Evolutionary conservation across 1,140 invertebrate genomes (phyloP), one percentile per base, ranked within the genome.

Genomic region (Lanistes nyassanus): DNA sequence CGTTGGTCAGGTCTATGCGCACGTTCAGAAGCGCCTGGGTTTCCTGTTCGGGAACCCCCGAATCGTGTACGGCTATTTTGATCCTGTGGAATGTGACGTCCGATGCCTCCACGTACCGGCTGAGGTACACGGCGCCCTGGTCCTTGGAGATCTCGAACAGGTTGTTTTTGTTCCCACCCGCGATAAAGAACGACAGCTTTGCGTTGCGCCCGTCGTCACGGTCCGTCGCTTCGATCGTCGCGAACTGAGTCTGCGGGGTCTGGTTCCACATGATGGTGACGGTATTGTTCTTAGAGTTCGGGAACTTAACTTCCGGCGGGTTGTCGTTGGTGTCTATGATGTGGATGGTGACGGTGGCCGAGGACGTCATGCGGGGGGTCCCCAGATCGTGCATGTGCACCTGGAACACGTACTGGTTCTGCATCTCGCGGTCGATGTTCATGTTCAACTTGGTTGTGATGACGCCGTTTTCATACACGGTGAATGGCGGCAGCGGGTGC

Each of bases 141-240:
- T 79, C 70, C 3, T 75, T 65, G 69, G 82, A 76, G 23, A 87
- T 56, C 23, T 76, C 68, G 88, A 99, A 98, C 42, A 90, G 85
- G 76, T 94, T 92, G 3, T 92, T 90, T 56, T 93, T 92, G 87
- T 97, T 96, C 26, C 96, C 96, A 39, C 92, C 93, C 0, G 94
- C 93, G 79, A 98, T 97, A 72, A 92, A 91, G 86, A 97, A 98
- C 5, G 92, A 88, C 4, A 98, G 90, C 90, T 95, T 93, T 7
- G 95, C 95, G 87, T 98, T 98, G 0, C 95, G 94, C 0, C 96
- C 88, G 76, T 91, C 90, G 85, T 98, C 97, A 53, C 91, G 90
- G 87, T 99, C 97, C 4, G 92, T 92, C 3, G 97, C 97, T 67
- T 91, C 76, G 16, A 86, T 75, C 37, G 76, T 74, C 13, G 81